These are phyloP conservation scores for Temnothorax unifasciatus DNA, from an alignment of 2,888 invertebrate genomes.

Conservation along the genomic window DNA sequence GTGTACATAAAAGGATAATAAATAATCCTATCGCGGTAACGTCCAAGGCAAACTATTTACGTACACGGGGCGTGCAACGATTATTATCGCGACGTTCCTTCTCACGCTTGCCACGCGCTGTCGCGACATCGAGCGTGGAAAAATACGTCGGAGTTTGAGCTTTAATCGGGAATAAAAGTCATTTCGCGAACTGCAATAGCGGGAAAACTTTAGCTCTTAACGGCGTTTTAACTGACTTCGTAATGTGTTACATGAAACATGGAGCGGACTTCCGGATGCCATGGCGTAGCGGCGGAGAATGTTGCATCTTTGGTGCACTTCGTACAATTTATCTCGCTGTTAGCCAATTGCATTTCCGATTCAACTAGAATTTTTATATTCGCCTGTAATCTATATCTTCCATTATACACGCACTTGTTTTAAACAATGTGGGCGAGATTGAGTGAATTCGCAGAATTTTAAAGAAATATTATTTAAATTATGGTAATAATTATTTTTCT, in stretches of 20 bases:
- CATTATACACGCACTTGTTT: background rate
- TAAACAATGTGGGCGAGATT: background rate
- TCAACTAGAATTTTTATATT: constrained; percentile 1
- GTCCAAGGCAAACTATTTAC: constrained; percentile 62
- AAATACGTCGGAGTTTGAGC: constrained; percentile 30
- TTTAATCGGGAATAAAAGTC: constrained; percentile 40
- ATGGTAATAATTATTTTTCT: background rate
- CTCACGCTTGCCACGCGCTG: constrained; percentile 19
- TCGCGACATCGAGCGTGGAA: constrained; percentile 33
- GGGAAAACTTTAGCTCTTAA: constrained; percentile 28
- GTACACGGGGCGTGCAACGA: constrained; percentile 28
- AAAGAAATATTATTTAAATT: background rate
- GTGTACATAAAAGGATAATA: constrained; percentile 62
- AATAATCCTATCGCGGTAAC: constrained; percentile 55
- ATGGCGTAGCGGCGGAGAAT: background rate
- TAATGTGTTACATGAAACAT: constrained; percentile 7
- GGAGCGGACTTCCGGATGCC: constrained; percentile 9
- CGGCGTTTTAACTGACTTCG: constrained; percentile 39
- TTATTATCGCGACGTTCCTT: constrained; percentile 41
- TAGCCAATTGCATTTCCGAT: constrained; percentile 15
- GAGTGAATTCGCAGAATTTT: background rate
- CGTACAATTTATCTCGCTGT: constrained; percentile 21
- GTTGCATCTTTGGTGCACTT: constrained; percentile 6
- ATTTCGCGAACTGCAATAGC: constrained; percentile 16
- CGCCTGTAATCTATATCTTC: background rate